Conservation (phyloP, 1,140 invertebrate species). For the Danaus melanippus region DNA sequence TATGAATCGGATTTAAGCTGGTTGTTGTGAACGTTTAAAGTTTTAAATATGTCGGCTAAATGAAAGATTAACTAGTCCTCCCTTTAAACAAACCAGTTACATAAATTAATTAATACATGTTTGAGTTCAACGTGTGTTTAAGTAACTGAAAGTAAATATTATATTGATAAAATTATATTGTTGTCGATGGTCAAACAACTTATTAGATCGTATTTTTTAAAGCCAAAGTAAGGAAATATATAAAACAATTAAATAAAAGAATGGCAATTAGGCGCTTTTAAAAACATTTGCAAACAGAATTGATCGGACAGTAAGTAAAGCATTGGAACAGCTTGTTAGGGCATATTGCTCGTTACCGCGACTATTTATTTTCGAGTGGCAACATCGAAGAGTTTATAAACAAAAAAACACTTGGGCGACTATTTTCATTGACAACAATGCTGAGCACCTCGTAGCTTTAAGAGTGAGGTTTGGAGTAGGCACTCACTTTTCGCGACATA, state of each 20-base stretch:
- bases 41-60: too few species aligned
- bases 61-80: too few species aligned
- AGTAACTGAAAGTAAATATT: too few species aligned
- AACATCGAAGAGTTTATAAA: constrained; percentile 68
- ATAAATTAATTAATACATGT: too few species aligned
- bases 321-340: constrained; percentile 64
- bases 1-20: too few species aligned
- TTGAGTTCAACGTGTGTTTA: too few species aligned
- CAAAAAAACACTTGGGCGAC: constrained; percentile 67
- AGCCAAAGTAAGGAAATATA: not conserved
- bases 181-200: too few species aligned
- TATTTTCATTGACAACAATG: constrained; percentile 71
- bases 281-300: constrained; percentile 52
- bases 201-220: too few species aligned
- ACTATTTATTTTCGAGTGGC: constrained; percentile 69
- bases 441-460: constrained; percentile 45
- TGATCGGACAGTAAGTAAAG: constrained; percentile 34
- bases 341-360: constrained; percentile 62
- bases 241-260: constrained; percentile 12
- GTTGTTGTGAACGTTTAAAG: too few species aligned
- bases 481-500: constrained; percentile 68
- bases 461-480: constrained; percentile 53
- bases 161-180: too few species aligned
- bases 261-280: constrained; percentile 16
- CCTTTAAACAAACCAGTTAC: too few species aligned